phyloP scores from a whole-genome alignment of 2,797 vertebrate genomes.

The Danio jaintianensis region DNA sequence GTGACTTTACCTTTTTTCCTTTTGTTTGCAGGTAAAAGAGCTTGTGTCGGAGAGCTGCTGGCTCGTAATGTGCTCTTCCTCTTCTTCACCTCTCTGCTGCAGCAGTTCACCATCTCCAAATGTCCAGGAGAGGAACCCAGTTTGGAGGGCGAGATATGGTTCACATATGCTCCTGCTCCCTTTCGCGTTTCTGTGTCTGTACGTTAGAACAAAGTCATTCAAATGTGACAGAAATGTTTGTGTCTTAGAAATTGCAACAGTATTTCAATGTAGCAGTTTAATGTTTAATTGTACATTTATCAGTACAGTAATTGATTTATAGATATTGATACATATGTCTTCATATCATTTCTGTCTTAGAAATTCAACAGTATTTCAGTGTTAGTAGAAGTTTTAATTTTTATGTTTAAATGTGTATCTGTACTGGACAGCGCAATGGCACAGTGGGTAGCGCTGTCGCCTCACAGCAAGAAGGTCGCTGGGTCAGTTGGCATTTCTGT shows the following conservation, averaged over 20 bases:
- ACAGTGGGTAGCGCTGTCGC: too few species aligned
- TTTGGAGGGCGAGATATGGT: constrained; percentile 47
- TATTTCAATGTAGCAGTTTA: too few species aligned
- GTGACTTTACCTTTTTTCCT: neutral
- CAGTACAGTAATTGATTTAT: neutral
- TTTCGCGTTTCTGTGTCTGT: constrained; percentile 46
- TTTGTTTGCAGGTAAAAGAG: constrained; percentile 56
- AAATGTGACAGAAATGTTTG: too few species aligned
- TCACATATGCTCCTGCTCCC: constrained; percentile 42
- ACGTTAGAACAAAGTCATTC: constrained; percentile 27
- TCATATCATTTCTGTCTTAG: too few species aligned
- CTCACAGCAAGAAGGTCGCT: too few species aligned
- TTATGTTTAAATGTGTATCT: neutral
- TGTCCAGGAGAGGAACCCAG: constrained; percentile 55
- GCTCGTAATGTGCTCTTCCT: constrained; percentile 64
- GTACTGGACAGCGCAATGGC: too few species aligned
- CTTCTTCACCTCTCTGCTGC: constrained; percentile 59
- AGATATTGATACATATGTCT: neutral
- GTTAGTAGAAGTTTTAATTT: neutral
- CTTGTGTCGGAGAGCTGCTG: constrained; percentile 60
- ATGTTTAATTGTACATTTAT: neutral
- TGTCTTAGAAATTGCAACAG: too few species aligned
- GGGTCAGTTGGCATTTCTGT: too few species aligned
- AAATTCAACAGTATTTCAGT: too few species aligned
- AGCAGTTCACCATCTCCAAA: constrained; percentile 57